Conservation (phyloP, 2,797 vertebrate species). For the Rhincodon typus region DNA sequence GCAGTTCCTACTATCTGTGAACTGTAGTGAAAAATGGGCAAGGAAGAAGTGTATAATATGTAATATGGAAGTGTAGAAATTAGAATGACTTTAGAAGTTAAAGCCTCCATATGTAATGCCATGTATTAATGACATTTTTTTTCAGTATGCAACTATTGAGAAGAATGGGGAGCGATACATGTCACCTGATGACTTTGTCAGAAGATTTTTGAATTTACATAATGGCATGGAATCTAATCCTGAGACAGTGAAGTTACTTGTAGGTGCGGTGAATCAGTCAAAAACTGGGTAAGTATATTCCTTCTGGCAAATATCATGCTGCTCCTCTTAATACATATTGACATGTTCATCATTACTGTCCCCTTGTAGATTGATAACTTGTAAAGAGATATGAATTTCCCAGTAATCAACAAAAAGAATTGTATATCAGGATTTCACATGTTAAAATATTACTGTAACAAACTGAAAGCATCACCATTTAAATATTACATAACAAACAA, state of each 20-base stretch:
- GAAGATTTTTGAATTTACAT: constrained; percentile 66
- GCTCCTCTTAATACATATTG: not conserved
- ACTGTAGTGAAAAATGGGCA: not conserved
- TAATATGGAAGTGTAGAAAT: not conserved
- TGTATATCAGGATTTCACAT: not conserved
- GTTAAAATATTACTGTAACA: not conserved
- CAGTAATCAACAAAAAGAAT: not conserved
- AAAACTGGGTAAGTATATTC: constrained; percentile 70
- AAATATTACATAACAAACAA: too few relatives aligned
- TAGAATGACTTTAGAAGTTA: not conserved
- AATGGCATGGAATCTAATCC: constrained; percentile 64
- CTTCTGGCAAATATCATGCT: not conserved
- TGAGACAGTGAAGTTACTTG: constrained; percentile 65
- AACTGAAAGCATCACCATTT: not conserved
- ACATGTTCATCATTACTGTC: not conserved
- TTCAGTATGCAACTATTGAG: constrained; percentile 74
- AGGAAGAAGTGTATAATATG: not conserved
- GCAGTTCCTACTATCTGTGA: too few relatives aligned
- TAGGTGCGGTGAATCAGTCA: constrained; percentile 75
- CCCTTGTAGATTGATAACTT: too few relatives aligned
- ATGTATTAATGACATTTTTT: constrained; percentile 19
- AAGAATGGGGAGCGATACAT: constrained; percentile 74
- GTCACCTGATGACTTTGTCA: constrained; percentile 74
- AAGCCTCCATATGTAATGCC: not conserved
- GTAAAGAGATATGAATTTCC: not conserved